These are phyloP conservation scores for Ophioninae sp. DNA, from an alignment of 2,888 invertebrate genomes.

Conservation along the genomic window DNA sequence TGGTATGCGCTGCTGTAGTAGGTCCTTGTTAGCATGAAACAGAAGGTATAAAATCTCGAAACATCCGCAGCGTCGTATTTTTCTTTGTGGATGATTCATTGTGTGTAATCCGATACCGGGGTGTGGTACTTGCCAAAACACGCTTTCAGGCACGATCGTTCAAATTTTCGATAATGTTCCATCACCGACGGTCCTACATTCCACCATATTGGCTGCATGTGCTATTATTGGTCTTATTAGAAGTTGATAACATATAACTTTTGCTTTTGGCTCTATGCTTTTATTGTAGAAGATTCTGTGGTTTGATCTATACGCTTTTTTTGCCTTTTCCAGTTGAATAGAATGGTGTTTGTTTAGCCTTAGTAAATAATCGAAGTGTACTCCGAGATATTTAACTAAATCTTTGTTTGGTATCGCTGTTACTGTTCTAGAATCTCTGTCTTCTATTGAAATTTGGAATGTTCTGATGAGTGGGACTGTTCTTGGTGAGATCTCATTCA, in stretches of 20 bases:
- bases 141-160: slow-evolving; percentile 21
- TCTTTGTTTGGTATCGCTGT: slow-evolving; percentile 35
- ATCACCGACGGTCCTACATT: slow-evolving; percentile 37
- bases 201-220: slow-evolving; percentile 41
- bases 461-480: slow-evolving; percentile 15
- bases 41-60: background rate
- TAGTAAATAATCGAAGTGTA: slow-evolving; percentile 36
- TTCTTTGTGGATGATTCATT: background rate
- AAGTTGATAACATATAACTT: slow-evolving; percentile 38
- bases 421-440: background rate
- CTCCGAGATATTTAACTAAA: slow-evolving; percentile 26
- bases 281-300: slow-evolving; percentile 40
- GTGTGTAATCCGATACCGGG: slow-evolving; percentile 10
- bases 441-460: slow-evolving; percentile 24
- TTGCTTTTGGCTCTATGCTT: slow-evolving; percentile 21
- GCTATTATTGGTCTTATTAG: slow-evolving; percentile 39
- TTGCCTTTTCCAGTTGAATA: slow-evolving; percentile 34
- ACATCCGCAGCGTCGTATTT: slow-evolving; percentile 1
- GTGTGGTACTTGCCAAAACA: slow-evolving; percentile 17
- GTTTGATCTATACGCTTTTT: slow-evolving; percentile 25
- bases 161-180: slow-evolving; percentile 43
- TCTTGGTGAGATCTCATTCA: slow-evolving; percentile 21
- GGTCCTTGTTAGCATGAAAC: too few species aligned
- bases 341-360: slow-evolving; percentile 39
- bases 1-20: background rate